These are phyloP conservation scores for Sesamia inferens DNA, from an alignment of 2,888 invertebrate species.

Conservation along the genomic window DNA sequence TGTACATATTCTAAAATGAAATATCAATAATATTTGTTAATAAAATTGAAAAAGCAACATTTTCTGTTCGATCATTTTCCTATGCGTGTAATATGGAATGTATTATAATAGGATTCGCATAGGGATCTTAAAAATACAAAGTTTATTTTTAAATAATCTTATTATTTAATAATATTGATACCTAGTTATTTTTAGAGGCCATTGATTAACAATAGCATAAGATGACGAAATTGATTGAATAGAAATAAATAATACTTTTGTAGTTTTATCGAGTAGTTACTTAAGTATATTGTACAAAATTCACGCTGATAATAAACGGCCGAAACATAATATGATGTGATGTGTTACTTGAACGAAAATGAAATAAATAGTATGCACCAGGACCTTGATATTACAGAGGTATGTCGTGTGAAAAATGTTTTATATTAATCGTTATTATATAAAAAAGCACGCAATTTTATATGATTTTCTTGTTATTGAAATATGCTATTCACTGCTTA, in stretches of 20 bases:
- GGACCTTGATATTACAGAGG: conserved; percentile 28
- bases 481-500: not conserved
- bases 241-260: not conserved
- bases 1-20: conserved; percentile 45
- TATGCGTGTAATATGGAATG: conserved; percentile 12
- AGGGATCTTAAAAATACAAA: conserved; percentile 6
- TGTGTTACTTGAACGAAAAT: conserved; percentile 49
- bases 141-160: not conserved
- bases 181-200: not conserved
- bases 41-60: conserved; percentile 43
- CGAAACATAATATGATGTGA: conserved; percentile 49
- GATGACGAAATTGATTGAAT: not conserved
- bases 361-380: conserved; percentile 41
- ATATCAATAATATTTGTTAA: conserved; percentile 55
- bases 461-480: not conserved
- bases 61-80: too few species aligned
- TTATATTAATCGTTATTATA: conserved; percentile 15
- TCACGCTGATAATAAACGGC: conserved; percentile 43
- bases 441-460: too few species aligned
- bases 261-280: conserved; percentile 22
- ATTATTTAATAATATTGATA: not conserved
- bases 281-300: too few species aligned
- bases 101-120: conserved; percentile 14
- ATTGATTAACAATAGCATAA: not conserved
- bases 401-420: conserved; percentile 10